Evolutionary conservation across 2,888 invertebrate species (phyloP).

Genomic region (Rambutsinella grinnellia): DNA sequence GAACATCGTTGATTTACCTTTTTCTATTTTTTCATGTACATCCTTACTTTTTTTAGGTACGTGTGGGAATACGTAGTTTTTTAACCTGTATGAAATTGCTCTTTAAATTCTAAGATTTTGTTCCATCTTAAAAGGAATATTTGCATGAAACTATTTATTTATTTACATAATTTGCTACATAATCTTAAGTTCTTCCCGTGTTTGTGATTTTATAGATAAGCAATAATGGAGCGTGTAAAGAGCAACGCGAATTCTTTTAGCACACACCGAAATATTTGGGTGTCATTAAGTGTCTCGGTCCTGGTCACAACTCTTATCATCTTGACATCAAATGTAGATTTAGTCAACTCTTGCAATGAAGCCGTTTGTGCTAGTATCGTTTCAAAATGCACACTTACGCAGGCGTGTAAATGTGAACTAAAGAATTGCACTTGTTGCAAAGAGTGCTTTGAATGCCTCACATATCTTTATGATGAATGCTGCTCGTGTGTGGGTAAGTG

Average conservation of each 20-base stretch:
- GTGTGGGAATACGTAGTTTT: too few relatives aligned
- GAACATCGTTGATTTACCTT: too few relatives aligned
- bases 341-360: constrained; percentile 81
- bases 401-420: constrained; percentile 95
- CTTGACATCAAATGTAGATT: constrained; percentile 49
- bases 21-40: too few relatives aligned
- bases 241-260: background rate
- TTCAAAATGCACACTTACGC: constrained; percentile 95
- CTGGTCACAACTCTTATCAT: constrained; percentile 40
- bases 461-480: constrained; percentile 91
- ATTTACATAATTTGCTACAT: too few relatives aligned
- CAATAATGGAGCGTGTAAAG: too few relatives aligned
- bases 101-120: too few relatives aligned
- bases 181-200: too few relatives aligned
- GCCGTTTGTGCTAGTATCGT: constrained; percentile 96
- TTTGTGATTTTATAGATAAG: too few relatives aligned
- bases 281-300: constrained; percentile 17
- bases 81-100: too few relatives aligned
- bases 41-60: too few relatives aligned
- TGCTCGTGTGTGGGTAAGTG: constrained; percentile 97
- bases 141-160: too few relatives aligned
- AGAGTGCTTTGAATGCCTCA: constrained; percentile 91
- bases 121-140: too few relatives aligned
- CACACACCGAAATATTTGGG: constrained; percentile 8
- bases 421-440: constrained; percentile 94